Percentiles rank a stretch among this genome's conserved stretches.
Evolutionary conservation across 64 coral and sea anemone genomes (phyloP).

Genomic region (Stylophora pistillata): DNA sequence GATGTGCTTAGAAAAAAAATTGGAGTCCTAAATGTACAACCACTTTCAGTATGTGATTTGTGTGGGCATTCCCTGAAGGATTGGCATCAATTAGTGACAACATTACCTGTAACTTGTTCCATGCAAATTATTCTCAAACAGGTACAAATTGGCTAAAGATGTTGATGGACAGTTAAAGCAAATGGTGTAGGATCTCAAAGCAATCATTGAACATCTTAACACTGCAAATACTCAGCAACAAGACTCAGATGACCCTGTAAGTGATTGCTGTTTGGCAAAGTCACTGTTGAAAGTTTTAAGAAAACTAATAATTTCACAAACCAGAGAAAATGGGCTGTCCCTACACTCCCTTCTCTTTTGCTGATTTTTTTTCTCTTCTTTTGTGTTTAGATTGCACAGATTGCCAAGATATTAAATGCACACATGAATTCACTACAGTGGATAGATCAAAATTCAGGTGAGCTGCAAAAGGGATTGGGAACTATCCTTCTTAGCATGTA

Average conservation of each 20-base stretch:
- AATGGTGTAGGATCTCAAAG: conserved; percentile 95
- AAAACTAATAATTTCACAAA: too few relatives aligned
- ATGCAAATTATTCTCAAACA: conserved; percentile 8
- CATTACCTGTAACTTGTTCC: too few relatives aligned
- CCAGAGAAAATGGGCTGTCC: too few relatives aligned
- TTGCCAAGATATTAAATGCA: conserved; percentile 94
- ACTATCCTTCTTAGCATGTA: background rate
- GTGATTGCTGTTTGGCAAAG: background rate
- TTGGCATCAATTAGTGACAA: too few relatives aligned
- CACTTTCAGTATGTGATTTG: too few relatives aligned
- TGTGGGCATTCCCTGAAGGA: too few relatives aligned
- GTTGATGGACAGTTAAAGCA: conserved; percentile 94
- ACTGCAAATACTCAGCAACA: conserved; percentile 75
- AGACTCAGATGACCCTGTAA: conserved; percentile 90
- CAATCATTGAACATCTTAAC: conserved; percentile 96
- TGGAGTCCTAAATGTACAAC: too few relatives aligned
- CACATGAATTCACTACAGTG: conserved; percentile 98
- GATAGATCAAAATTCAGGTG: conserved; percentile 99
- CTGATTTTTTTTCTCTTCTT: background rate
- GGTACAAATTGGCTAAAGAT: conserved; percentile 92
- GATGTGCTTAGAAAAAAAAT: too few relatives aligned
- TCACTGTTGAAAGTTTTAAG: too few relatives aligned
- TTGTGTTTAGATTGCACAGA: conserved; percentile 81
- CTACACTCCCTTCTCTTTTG: background rate
- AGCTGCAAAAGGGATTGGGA: background rate